phyloP scores from a whole-genome alignment of 2,797 vertebrate species.

The Cuculus canorus region DNA sequence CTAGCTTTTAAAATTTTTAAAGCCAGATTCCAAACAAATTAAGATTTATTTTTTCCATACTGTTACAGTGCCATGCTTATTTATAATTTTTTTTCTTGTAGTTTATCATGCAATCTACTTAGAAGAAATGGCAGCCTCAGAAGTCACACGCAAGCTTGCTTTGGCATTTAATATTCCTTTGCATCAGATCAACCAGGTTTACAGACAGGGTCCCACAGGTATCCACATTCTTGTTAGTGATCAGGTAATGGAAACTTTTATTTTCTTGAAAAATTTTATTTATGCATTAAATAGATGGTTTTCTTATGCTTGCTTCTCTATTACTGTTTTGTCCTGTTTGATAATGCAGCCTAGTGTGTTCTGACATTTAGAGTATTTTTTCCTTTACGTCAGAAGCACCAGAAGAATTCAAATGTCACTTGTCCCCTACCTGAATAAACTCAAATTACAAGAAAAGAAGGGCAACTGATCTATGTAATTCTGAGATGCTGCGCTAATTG shows the following conservation, averaged over 20 bases:
- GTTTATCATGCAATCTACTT: conserved; percentile 94
- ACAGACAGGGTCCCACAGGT: conserved; percentile 92
- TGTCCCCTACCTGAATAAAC: not conserved
- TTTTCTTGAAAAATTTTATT: not conserved
- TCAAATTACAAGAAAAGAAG: not conserved
- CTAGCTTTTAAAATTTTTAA: not conserved
- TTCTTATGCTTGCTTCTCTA: not conserved
- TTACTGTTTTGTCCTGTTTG: not conserved
- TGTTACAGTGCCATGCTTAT: not conserved
- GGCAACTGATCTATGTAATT: not conserved
- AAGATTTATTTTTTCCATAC: not conserved
- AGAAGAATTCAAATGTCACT: not conserved
- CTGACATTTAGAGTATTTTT: not conserved
- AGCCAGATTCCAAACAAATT: not conserved
- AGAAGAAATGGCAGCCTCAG: conserved; percentile 91
- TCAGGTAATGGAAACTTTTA: conserved; percentile 79
- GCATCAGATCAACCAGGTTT: conserved; percentile 91
- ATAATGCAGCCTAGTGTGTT: not conserved
- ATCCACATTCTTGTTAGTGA: conserved; percentile 94
- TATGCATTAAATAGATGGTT: not conserved
- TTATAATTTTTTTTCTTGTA: conserved; percentile 55
- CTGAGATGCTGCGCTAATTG: not conserved
- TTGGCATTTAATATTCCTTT: conserved; percentile 88
- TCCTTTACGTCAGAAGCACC: not conserved
- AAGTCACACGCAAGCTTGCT: conserved; percentile 92